Evolutionary conservation across 2,888 invertebrate genomes (phyloP).

Genomic region (Andricus curvator): DNA sequence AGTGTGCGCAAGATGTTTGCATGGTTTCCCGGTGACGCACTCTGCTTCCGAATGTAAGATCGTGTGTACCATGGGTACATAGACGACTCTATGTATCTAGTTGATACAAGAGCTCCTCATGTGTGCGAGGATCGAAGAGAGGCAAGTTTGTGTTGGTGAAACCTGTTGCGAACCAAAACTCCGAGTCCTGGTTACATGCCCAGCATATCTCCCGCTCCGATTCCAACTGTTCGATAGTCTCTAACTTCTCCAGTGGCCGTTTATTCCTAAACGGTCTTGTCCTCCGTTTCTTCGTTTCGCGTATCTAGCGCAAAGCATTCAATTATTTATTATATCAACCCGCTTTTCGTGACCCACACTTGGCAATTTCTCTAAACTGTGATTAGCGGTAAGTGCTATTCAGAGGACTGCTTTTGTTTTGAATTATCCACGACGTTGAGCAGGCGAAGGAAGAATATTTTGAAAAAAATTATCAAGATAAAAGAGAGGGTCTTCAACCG

Average conservation of each 20-base stretch:
- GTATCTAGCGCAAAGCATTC: not conserved
- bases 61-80: constrained; percentile 48
- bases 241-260: constrained; percentile 41
- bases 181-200: constrained; percentile 73
- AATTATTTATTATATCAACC: constrained; percentile 20
- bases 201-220: constrained; percentile 64
- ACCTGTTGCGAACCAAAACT: constrained; percentile 76
- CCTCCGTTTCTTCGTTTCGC: constrained; percentile 4
- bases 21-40: not conserved
- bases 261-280: constrained; percentile 19
- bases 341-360: constrained; percentile 1
- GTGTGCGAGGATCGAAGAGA: constrained; percentile 41
- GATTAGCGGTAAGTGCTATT: not conserved
- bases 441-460: not conserved
- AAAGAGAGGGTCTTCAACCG: not conserved
- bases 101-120: constrained; percentile 42
- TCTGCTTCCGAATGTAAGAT: constrained; percentile 27
- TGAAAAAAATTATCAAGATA: not conserved
- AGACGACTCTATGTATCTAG: constrained; percentile 47
- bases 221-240: constrained; percentile 50
- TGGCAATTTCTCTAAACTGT: not conserved
- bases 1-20: constrained; percentile 11
- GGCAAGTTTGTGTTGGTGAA: constrained; percentile 55
- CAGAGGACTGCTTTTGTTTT: not conserved
- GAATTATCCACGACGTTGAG: not conserved